A percentile compares a stretch with the other conserved stretches of the same genome.
Evolutionary conservation across 2,113 vertebrate genomes (phyloP).

Genomic region (Gambusia holbrooki): DNA sequence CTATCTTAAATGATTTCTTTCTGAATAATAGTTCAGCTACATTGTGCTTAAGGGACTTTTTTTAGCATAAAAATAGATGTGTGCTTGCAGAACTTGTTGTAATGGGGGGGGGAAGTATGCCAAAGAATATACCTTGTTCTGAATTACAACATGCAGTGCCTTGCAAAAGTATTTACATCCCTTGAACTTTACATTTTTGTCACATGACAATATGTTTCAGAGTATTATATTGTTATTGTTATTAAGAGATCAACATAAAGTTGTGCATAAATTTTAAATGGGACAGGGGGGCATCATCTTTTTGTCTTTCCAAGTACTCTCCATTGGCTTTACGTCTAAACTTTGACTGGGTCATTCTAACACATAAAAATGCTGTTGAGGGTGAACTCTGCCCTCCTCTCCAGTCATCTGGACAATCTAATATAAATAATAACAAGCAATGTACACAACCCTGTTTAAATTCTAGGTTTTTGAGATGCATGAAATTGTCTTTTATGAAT

Average conservation of each 20-base stretch:
- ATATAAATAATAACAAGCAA: no score
- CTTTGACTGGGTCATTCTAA: slow-evolving; percentile 33
- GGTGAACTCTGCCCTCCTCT: neutral
- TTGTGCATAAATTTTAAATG: no score
- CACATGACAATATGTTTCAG: neutral
- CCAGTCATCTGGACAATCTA: no score
- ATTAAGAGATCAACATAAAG: no score
- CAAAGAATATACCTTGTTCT: neutral
- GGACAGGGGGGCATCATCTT: no score
- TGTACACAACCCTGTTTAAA: no score
- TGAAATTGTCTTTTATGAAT: no score
- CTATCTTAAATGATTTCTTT: neutral
- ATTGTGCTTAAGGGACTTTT: neutral
- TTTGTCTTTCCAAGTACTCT: slow-evolving; percentile 21
- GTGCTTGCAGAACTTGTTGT: neutral
- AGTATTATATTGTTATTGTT: no score
- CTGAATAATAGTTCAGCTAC: neutral
- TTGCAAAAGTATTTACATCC: neutral
- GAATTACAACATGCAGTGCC: neutral
- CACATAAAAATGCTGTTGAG: neutral
- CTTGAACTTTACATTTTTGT: neutral
- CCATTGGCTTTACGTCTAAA: slow-evolving; percentile 37
- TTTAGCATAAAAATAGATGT: neutral
- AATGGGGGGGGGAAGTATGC: neutral
- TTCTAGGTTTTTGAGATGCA: no score